Conservation (phyloP, 2,113 vertebrate species). For the Bambusicola thoracicus region DNA sequence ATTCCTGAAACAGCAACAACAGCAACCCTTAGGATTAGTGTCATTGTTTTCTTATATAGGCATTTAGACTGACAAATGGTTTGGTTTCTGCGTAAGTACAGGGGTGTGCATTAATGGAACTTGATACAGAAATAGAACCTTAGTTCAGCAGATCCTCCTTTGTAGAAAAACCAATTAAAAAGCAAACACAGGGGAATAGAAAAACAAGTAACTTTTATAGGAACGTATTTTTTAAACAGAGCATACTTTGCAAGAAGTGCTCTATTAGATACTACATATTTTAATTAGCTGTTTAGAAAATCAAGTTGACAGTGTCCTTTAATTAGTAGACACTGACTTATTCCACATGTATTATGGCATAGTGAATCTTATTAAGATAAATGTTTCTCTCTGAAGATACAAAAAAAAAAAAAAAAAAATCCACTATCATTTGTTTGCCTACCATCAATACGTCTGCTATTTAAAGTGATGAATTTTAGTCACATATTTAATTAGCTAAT, state of each 20-base stretch:
- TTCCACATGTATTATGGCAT: slow-evolving; percentile 32
- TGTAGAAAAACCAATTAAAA: slow-evolving; percentile 49
- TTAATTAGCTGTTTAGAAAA: slow-evolving; percentile 68
- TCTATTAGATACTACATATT: slow-evolving; percentile 47
- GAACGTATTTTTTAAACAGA: slow-evolving; percentile 32
- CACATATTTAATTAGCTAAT: slow-evolving; percentile 76
- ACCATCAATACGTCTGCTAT: slow-evolving; percentile 62
- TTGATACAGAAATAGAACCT: slow-evolving; percentile 29
- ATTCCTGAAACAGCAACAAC: slow-evolving; percentile 11
- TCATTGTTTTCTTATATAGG: background rate
- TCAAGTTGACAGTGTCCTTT: slow-evolving; percentile 65
- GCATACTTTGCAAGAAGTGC: slow-evolving; percentile 27
- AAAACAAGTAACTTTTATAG: slow-evolving; percentile 50
- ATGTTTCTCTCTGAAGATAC: slow-evolving; percentile 67
- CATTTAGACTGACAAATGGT: background rate
- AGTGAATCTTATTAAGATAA: slow-evolving; percentile 71
- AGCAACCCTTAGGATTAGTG: background rate
- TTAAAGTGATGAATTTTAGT: slow-evolving; percentile 72
- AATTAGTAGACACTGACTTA: slow-evolving; percentile 70
- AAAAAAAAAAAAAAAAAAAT: slow-evolving; percentile 42
- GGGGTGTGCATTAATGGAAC: background rate
- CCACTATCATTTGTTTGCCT: slow-evolving; percentile 63
- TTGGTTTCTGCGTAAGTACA: background rate
- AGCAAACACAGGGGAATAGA: slow-evolving; percentile 35
- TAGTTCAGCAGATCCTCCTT: slow-evolving; percentile 41